phyloP scores from a whole-genome alignment of 2,113 vertebrate species.

The Progne subis region DNA sequence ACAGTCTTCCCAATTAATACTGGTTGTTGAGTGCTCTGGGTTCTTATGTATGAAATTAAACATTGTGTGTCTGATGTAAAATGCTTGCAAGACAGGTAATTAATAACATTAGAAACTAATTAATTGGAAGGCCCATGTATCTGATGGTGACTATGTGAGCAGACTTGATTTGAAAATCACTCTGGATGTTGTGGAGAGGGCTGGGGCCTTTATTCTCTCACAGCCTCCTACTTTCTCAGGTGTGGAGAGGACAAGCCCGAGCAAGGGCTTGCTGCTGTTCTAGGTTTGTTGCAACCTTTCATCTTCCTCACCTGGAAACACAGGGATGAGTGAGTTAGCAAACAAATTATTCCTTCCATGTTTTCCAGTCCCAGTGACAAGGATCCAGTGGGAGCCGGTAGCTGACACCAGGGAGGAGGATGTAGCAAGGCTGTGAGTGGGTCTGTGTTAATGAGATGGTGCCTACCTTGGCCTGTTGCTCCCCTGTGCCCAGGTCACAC shows the following conservation, averaged over 20 bases:
- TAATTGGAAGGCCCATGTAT: slow-evolving; percentile 19
- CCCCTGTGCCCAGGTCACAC: not conserved
- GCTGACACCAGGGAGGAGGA: not conserved
- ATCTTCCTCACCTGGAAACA: not conserved
- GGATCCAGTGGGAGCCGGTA: not conserved
- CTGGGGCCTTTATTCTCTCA: not conserved
- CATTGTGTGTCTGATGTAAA: not conserved
- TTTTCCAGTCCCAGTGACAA: not conserved
- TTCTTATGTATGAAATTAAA: slow-evolving; percentile 50
- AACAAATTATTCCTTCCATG: rapidly evolving
- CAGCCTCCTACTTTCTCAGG: not conserved
- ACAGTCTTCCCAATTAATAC: not conserved
- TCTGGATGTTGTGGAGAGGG: not conserved
- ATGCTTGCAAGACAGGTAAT: slow-evolving; percentile 52
- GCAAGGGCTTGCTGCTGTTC: not conserved
- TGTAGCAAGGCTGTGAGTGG: not conserved
- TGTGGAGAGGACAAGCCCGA: not conserved
- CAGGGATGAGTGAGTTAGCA: rapidly evolving
- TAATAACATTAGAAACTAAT: slow-evolving; percentile 55
- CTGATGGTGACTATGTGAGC: not conserved
- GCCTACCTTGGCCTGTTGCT: not conserved
- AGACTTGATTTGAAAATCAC: not conserved
- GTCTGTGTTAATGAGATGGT: not conserved
- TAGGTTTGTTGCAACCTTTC: not conserved
- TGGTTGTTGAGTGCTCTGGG: not conserved